These are phyloP conservation scores for Plodia interpunctella DNA, from an alignment of 1,140 invertebrate species.

Conservation along the genomic window DNA sequence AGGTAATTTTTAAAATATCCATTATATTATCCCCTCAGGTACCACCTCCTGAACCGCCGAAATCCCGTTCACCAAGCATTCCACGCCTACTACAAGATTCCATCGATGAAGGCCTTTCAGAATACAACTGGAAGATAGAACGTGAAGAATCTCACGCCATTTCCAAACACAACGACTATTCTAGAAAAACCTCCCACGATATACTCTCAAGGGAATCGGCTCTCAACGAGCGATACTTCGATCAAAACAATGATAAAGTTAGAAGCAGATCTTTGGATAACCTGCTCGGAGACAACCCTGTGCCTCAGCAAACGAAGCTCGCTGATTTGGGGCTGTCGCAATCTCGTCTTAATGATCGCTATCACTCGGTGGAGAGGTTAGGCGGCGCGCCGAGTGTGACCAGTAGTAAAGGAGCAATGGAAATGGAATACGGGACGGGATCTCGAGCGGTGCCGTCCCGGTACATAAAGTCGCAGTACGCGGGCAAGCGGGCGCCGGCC, in stretches of 20 bases:
- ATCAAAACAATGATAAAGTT: constrained; percentile 83
- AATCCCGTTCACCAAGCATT: constrained; percentile 64
- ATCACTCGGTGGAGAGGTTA: constrained; percentile 88
- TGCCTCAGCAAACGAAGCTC: constrained; percentile 77
- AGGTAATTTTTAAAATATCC: too few relatives aligned
- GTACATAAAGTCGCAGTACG: constrained; percentile 91
- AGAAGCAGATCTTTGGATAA: constrained; percentile 91
- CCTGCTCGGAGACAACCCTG: constrained; percentile 79
- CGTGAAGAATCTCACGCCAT: constrained; percentile 47
- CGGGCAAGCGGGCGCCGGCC: constrained; percentile 83
- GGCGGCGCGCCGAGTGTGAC: constrained; percentile 73
- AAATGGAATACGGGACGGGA: constrained; percentile 59
- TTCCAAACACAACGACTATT: constrained; percentile 55
- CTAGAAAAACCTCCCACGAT: constrained; percentile 85
- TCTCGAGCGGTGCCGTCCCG: constrained; percentile 83
- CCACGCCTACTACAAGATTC: constrained; percentile 71
- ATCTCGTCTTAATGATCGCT: constrained; percentile 90
- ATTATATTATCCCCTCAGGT: constrained; percentile 61
- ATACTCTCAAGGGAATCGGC: constrained; percentile 89
- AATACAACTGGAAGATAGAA: constrained; percentile 69
- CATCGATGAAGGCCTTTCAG: constrained; percentile 59
- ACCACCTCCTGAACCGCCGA: constrained; percentile 78
- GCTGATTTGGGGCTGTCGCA: constrained; percentile 87
- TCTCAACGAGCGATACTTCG: constrained; percentile 92
- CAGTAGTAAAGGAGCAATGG: constrained; percentile 58